Evolutionary conservation across 2,113 vertebrate species (phyloP).

Genomic region (Gallinago jamesoni): DNA sequence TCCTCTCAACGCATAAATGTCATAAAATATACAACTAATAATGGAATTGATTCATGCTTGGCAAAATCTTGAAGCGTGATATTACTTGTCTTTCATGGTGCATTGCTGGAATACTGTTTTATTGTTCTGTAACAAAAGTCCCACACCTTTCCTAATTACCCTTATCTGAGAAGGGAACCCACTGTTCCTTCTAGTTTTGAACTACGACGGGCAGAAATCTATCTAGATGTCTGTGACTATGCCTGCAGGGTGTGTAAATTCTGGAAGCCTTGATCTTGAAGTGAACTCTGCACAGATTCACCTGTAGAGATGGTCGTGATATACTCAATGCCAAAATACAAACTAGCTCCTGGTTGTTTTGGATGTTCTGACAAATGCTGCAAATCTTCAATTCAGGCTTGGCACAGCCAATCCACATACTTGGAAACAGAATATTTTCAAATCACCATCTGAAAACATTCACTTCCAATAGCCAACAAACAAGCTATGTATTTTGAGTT

Average conservation of each 20-base stretch:
- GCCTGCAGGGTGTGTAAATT: neutral
- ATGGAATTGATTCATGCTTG: neutral
- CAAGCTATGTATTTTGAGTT: neutral
- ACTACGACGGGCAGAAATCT: neutral
- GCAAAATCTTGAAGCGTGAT: neutral
- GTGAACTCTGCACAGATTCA: neutral
- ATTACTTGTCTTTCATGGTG: neutral
- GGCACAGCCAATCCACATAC: neutral
- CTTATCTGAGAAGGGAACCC: neutral
- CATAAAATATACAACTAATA: neutral
- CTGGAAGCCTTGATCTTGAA: neutral
- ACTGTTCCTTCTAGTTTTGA: neutral
- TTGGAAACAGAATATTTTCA: neutral
- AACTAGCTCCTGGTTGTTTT: neutral
- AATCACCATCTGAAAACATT: neutral
- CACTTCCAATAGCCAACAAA: neutral
- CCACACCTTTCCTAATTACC: neutral
- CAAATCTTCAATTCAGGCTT: neutral
- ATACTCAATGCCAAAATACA: neutral
- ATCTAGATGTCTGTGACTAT: neutral
- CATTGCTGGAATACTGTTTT: neutral
- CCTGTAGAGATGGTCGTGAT: neutral
- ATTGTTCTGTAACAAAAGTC: neutral
- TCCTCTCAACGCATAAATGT: neutral
- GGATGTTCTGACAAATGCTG: neutral